Evolutionary conservation across 2,113 vertebrate genomes (phyloP).

Genomic region (Sturnira hondurensis): DNA sequence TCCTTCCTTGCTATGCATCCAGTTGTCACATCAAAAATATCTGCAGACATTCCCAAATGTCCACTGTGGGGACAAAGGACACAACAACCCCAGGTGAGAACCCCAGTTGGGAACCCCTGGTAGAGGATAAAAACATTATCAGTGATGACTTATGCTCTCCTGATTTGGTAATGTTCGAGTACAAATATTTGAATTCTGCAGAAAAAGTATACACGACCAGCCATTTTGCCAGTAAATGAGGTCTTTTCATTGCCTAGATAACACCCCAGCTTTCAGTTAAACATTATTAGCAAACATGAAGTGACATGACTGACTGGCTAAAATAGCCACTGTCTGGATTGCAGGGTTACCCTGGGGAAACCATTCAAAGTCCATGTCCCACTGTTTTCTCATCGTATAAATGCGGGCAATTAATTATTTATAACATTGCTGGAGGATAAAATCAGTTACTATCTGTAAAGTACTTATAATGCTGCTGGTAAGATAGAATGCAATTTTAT

Average conservation of each 20-base stretch:
- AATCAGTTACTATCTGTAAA: not conserved
- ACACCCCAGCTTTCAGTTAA: not conserved
- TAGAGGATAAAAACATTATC: too few relatives aligned
- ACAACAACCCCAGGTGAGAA: not conserved
- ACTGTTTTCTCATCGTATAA: not conserved
- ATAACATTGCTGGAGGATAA: not conserved
- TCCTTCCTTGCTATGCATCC: rapidly evolving
- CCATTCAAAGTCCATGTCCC: not conserved
- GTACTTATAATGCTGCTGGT: not conserved
- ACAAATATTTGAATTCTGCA: not conserved
- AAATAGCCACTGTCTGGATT: not conserved
- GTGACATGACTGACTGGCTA: not conserved
- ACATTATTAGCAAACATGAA: not conserved
- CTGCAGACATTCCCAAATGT: not conserved
- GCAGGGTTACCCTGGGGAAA: not conserved
- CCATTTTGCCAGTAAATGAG: not conserved
- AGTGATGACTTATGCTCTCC: not conserved
- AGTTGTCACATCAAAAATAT: not conserved
- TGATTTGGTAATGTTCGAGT: not conserved
- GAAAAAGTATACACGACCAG: not conserved
- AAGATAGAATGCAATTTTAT: not conserved
- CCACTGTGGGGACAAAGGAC: not conserved
- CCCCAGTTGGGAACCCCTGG: not conserved
- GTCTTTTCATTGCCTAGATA: not conserved
- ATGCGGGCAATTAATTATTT: not conserved